Percentiles rank a stretch among this genome's conserved stretches.
Evolutionary conservation across 64 coral and sea anemone species (phyloP).

Genomic region (Pachyseris speciosa): DNA sequence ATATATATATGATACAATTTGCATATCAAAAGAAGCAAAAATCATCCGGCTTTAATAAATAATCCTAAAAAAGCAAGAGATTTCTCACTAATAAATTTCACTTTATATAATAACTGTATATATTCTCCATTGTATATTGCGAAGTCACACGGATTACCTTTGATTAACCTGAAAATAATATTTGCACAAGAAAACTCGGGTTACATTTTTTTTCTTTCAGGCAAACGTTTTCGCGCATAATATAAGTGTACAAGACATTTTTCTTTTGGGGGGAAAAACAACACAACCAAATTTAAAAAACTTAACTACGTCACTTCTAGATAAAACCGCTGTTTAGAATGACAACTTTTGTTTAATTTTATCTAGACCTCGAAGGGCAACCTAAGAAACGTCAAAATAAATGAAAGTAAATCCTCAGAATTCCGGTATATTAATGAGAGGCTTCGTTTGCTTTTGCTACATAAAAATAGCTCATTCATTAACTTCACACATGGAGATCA

Average conservation of each 20-base stretch:
- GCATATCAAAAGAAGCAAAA: conserved; percentile 14
- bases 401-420: background rate
- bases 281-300: background rate
- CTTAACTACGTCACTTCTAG: background rate
- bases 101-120: too few species aligned
- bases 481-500: background rate
- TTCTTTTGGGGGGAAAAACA: too few species aligned
- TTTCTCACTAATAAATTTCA: background rate
- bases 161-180: background rate
- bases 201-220: too few species aligned
- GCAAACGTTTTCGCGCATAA: too few species aligned
- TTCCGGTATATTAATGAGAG: background rate
- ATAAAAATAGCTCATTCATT: conserved; percentile 22
- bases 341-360: background rate
- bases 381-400: background rate
- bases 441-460: background rate
- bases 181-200: background rate
- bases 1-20: background rate
- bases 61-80: background rate
- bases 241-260: too few species aligned
- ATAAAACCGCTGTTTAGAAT: background rate
- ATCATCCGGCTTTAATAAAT: background rate
- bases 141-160: background rate
- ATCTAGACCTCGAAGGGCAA: background rate
- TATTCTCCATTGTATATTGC: background rate